These are phyloP conservation scores for Ictalurus furcatus DNA, from an alignment of 2,113 vertebrate species.

Conservation along the genomic window DNA sequence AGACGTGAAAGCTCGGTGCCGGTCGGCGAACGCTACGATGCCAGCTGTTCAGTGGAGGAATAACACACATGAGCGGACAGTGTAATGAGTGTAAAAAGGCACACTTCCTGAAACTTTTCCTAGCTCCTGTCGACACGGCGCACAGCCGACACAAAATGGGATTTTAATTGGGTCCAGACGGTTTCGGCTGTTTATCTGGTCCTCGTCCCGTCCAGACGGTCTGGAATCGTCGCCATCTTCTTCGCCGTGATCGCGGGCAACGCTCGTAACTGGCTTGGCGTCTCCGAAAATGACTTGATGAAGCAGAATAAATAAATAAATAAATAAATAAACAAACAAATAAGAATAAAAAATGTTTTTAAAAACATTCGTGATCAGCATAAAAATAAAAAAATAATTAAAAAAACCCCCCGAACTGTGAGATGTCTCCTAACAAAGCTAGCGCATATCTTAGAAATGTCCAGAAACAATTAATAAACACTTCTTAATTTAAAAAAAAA, in stretches of 20 bases:
- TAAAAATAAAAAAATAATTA: neutral
- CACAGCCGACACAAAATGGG: neutral
- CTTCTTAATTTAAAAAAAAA: neutral
- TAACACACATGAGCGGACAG: constrained; percentile 26
- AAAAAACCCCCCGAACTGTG: neutral
- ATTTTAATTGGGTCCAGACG: constrained; percentile 12
- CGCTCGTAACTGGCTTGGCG: neutral
- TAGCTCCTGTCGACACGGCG: neutral
- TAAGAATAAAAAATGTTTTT: neutral
- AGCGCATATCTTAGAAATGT: neutral
- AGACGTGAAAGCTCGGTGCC: neutral
- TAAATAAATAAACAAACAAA: too few species aligned
- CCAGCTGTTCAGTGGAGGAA: neutral
- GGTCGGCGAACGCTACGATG: neutral
- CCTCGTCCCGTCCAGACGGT: neutral
- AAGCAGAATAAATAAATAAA: too few species aligned
- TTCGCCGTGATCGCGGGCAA: neutral
- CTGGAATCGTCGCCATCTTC: neutral
- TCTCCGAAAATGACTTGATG: neutral
- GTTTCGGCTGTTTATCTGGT: constrained; percentile 7
- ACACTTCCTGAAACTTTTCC: constrained; percentile 6
- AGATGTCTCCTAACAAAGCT: neutral
- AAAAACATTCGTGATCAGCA: neutral
- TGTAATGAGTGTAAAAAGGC: neutral
- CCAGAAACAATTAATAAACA: constrained; percentile 8